Base-by-base conservation (phyloP, 2,113 vertebrate species). In the Zeus faber region DNA sequence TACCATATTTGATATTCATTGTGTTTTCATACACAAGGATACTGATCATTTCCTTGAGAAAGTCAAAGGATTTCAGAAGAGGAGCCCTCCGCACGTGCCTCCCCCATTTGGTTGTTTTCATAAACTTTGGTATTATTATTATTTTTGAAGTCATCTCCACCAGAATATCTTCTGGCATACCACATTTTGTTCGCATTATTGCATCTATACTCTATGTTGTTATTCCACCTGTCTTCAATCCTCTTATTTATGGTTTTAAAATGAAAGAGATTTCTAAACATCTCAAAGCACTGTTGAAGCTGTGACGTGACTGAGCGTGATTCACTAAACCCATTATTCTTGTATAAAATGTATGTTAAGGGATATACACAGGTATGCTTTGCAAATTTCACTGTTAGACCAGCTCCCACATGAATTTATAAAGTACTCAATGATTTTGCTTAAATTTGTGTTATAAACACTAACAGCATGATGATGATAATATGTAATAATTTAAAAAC, bases 231-330 rank as follows among this genome's bases (percentile, higher is more conserved):
- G n/a, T 41, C 39, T 41, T 41, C 17, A 41, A 41, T 41, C 39
- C 39, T 41, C 39, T 41, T 16, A 41, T 41, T 6, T 41, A 41
- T 41, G 39, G 39, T 17, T 41, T 41, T 18, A 41, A 41, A 41
- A 41, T 41, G 16, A n/a, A 18, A 41, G 39, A 20, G 39, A 41
- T 41, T 8, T 41, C 2, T 18, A 3, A 41, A 18, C 39, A 16
- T 16, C 16, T 41, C 18, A 8, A 8, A 9, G 39, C 39, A 18
- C 39, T 41, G 16, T 41, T 41, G 5, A 16, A 18, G 17, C 16
- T 40, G 11, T 11, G 4, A 29, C 8, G 4, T 35, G 14, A 35
- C 6, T n/a, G n/a, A n/a, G n/a, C n/a, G n/a, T n/a, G n/a, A n/a
- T n/a, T n/a, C n/a, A n/a, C n/a, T n/a, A n/a, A n/a, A n/a, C n/a